Base-by-base conservation (phyloP, 2,113 vertebrate species). In the Macheiramphus alcinus region DNA sequence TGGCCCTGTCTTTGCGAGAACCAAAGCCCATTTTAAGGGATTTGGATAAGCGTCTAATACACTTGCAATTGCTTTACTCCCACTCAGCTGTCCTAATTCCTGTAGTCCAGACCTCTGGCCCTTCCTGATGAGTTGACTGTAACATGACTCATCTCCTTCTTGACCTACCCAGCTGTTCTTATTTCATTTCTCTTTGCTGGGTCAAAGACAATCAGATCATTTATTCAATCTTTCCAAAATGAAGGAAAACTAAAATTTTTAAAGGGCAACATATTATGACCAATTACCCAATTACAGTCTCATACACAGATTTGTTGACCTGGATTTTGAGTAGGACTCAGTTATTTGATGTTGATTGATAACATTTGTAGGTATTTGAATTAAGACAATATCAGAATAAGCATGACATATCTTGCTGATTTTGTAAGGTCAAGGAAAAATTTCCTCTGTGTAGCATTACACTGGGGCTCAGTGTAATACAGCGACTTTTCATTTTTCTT, bases 101-200 rank as follows among this genome's bases (percentile, higher is more conserved):
- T 92, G n/a, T 32, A 93, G 94, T 86, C 92, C 91, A 93, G 91
- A 97, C 88, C 94, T 93, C 78, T 95, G 96, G 52, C 74, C 87
- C 71, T 94, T 97, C 88, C 90, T 89, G 73, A 91, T 72, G 89
- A 88, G 87, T 86, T 93, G 83, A 72, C 66, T 90, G 63, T 70
- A 93, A 82, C 56, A 92, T 94, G 97, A 97, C 91, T 97, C 85
- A 91, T 88, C 92, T 75, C 78, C 48, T 91, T 94, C 86, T 96
- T 96, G 93, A 95, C 88, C 89, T 95, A 53, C 74, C 82, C 96
- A 97, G 93, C 85, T 97, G 96, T 89, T 97, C 80, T 91, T 94
- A 92, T 96, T 97, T 96, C 59, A 91, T 96, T 97, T 96, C 85
- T 86, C 43, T 85, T 88, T 7, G 4, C 67, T 78, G 59, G 88